Conservation (phyloP, 2,113 vertebrate species). For the Megatriorchis doriae region DNA sequence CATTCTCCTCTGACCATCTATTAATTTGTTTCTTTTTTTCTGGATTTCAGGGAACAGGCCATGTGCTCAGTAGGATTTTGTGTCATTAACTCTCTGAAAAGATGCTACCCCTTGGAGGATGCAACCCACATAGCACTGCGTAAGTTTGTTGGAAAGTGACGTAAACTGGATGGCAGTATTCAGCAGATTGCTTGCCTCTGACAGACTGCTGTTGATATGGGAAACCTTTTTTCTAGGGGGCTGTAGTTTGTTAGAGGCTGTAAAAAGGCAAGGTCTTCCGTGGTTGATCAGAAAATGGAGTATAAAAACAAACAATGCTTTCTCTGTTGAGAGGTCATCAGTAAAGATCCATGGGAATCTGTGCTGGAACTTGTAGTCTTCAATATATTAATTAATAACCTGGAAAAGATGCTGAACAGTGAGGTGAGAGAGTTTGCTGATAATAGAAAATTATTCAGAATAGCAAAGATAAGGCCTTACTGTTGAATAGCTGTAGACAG, state of each 20-base stretch:
- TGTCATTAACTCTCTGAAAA: constrained; percentile 88
- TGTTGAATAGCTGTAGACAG: background rate
- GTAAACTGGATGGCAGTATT: background rate
- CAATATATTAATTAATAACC: background rate
- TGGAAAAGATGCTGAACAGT: background rate
- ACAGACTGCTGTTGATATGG: background rate
- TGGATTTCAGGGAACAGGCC: constrained; percentile 84
- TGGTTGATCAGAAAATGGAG: background rate
- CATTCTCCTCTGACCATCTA: background rate
- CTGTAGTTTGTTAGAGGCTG: background rate
- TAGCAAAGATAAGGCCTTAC: background rate
- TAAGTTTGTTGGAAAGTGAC: constrained; percentile 65
- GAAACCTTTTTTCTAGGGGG: background rate
- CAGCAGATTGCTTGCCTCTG: background rate
- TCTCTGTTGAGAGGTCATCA: background rate
- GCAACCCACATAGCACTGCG: constrained; percentile 95
- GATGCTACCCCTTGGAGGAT: constrained; percentile 93
- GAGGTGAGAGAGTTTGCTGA: background rate
- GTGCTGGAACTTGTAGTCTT: background rate
- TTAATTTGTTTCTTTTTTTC: background rate
- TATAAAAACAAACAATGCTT: background rate
- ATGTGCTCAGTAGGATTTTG: constrained; percentile 91
- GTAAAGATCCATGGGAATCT: background rate
- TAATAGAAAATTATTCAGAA: background rate
- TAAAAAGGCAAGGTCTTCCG: background rate